Evolutionary conservation across 2,113 vertebrate species (phyloP).

Genomic region (Scortum barcoo): DNA sequence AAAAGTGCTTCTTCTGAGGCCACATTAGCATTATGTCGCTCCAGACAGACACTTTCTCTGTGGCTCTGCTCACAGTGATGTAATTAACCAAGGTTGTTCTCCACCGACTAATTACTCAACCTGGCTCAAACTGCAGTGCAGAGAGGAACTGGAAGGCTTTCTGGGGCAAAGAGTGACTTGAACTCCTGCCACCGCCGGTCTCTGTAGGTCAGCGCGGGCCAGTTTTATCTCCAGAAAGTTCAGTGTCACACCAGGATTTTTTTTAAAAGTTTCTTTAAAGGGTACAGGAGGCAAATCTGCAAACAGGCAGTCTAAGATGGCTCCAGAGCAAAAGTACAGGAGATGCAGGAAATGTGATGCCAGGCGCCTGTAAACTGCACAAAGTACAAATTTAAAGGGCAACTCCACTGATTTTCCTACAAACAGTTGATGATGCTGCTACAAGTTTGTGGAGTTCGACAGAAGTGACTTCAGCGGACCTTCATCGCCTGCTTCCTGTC

Average conservation of each 20-base stretch:
- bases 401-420: no score
- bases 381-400: no score
- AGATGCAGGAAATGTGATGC: no score
- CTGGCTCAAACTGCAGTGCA: conserved; percentile 32
- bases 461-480: no score
- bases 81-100: conserved; percentile 59
- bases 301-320: background rate
- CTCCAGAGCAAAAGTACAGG: no score
- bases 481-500: no score
- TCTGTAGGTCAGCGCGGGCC: conserved; percentile 14
- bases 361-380: no score
- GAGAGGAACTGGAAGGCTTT: conserved; percentile 25
- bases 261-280: conserved; percentile 12
- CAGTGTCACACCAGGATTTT: background rate
- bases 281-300: background rate
- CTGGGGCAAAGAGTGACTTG: background rate
- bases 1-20: conserved; percentile 1
- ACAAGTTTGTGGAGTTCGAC: no score
- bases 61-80: conserved; percentile 17
- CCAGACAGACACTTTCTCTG: conserved; percentile 15
- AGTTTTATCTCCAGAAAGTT: conserved; percentile 4
- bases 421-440: no score
- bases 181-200: conserved; percentile 34
- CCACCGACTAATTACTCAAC: conserved; percentile 48
- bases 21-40: background rate